Base-by-base conservation (phyloP, 2,888 invertebrate genomes). In the Chromoteleia sp. region DNA sequence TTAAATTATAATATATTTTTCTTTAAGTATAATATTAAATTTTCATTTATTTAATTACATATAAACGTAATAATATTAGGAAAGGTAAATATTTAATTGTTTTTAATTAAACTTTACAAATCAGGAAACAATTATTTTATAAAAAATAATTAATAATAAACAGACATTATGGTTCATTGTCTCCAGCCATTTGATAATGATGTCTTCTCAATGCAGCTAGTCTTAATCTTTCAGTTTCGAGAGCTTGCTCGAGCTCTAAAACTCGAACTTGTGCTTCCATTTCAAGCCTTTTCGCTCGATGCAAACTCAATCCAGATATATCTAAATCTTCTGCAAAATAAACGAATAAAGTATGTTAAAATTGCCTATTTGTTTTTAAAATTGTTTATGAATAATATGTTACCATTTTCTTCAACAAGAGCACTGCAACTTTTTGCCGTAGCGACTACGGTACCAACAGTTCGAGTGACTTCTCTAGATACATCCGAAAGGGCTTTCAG, bases 261-360 rank as follows among this genome's bases (percentile, higher is more conserved):
- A 99, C 97, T 88, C 97, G 95, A 45, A 99, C 98, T 92, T 98
- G 98, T 84, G 98, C 96, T 92, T 99, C 99, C 97, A 99, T 99
- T 93, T 99, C 99, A 86, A 97, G 93, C 36, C 97, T 95, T 89
- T 99, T 98, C 0, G 98, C 97, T 91, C 98, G 98, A 91, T 99
- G 99, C 83, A 99, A 93, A 43, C 97, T 96, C 82, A 99, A 92
- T 84, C 97, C 95, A 1, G 96, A 95, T 87, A 99, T 96, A 92
- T 99, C 99, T 85, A 98, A 93, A 67, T 98, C 96, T 88, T 97
- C 98, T 96, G 93, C 68, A 91, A 89, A 41, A n/a, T 12, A 29
- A 70, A 50, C 29, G 30, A 59, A 41, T 10, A n/a, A 25, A 58
- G 1, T 17, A 33, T 8, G n/a, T n/a, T n/a, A 21, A 48, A 7